phyloP scores from a whole-genome alignment of 1,140 invertebrate genomes.

The Notospermus geniculatus region DNA sequence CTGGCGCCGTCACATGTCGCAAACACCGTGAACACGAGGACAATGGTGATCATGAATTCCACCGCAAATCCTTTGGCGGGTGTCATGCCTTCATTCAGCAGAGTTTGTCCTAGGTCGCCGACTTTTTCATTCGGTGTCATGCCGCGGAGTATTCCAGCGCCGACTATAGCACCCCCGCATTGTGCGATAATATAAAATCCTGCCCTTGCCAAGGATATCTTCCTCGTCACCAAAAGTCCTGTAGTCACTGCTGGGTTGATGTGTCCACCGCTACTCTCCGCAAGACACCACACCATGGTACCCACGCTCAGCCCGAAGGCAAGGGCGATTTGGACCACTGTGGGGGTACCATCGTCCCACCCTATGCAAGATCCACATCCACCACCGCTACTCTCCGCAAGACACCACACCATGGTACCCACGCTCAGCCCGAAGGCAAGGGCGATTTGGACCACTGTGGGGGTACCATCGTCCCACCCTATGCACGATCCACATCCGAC shows the following conservation, averaged over 20 bases:
- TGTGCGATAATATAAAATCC: conserved; percentile 48
- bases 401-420: conserved; percentile 50
- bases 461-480: conserved; percentile 36
- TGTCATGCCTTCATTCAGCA: conserved; percentile 27
- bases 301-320: conserved; percentile 48
- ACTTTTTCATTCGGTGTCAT: conserved; percentile 57
- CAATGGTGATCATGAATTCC: conserved; percentile 83
- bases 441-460: conserved; percentile 32
- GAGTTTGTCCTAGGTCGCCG: conserved; percentile 67
- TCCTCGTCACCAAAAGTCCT: conserved; percentile 64
- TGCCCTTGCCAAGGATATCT: conserved; percentile 45
- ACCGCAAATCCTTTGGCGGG: conserved; percentile 71
- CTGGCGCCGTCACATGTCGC: conserved; percentile 78
- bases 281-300: conserved; percentile 60
- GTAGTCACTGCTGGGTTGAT: conserved; percentile 85
- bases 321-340: conserved; percentile 36
- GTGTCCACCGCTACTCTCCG: conserved; percentile 83
- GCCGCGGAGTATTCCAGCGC: conserved; percentile 67
- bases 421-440: conserved; percentile 47
- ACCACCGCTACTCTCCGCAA: conserved; percentile 85
- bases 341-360: conserved; percentile 30
- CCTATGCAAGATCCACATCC: too few relatives aligned
- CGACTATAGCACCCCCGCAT: conserved; percentile 72
- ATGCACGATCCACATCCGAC: conserved; percentile 78
- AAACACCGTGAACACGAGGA: conserved; percentile 84